Percentiles rank a stretch among this genome's conserved stretches.
These are phyloP conservation scores for Empis stercorea DNA, from an alignment of 2,888 invertebrate genomes.

Conservation along the genomic window DNA sequence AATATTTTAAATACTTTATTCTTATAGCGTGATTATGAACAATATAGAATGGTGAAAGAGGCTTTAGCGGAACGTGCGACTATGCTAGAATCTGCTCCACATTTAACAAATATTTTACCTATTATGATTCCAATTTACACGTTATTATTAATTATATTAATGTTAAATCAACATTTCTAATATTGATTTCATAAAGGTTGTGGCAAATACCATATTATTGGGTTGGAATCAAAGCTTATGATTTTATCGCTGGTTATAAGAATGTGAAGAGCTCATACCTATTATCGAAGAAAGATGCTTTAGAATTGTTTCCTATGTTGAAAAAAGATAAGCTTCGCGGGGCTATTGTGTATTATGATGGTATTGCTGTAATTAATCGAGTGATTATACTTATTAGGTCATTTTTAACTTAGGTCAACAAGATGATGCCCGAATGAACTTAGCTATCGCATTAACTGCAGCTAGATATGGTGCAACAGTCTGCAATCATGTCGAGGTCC, in stretches of 20 bases:
- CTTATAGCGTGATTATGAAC: slow-evolving; percentile 74
- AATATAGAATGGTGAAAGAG: slow-evolving; percentile 98
- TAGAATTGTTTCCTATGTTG: slow-evolving; percentile 97
- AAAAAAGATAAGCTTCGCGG: slow-evolving; percentile 89
- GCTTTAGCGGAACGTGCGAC: slow-evolving; percentile 90
- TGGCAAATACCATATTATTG: slow-evolving; percentile 99
- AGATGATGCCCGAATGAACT: slow-evolving; percentile 97
- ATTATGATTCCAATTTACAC: slow-evolving; percentile 98
- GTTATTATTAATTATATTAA: slow-evolving; percentile 42
- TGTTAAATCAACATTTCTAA: too few species aligned
- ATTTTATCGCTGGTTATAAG: slow-evolving; percentile 90
- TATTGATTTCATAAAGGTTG: slow-evolving; percentile 51
- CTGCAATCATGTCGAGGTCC: slow-evolving; percentile 82
- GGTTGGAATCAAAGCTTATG: slow-evolving; percentile 98
- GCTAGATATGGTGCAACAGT: slow-evolving; percentile 90
- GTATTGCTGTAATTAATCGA: slow-evolving; percentile 37
- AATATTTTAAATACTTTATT: slow-evolving; percentile 8
- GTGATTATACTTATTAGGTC: background rate
- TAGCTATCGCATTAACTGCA: slow-evolving; percentile 90
- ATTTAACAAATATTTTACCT: slow-evolving; percentile 90
- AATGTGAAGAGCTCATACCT: slow-evolving; percentile 92
- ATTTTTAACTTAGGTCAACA: slow-evolving; percentile 69
- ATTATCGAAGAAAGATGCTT: slow-evolving; percentile 80
- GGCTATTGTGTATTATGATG: slow-evolving; percentile 98
- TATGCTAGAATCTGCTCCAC: slow-evolving; percentile 90